These are phyloP conservation scores for Drosophila persimilis DNA, from an alignment of 1,140 invertebrate species.

Conservation along the genomic window DNA sequence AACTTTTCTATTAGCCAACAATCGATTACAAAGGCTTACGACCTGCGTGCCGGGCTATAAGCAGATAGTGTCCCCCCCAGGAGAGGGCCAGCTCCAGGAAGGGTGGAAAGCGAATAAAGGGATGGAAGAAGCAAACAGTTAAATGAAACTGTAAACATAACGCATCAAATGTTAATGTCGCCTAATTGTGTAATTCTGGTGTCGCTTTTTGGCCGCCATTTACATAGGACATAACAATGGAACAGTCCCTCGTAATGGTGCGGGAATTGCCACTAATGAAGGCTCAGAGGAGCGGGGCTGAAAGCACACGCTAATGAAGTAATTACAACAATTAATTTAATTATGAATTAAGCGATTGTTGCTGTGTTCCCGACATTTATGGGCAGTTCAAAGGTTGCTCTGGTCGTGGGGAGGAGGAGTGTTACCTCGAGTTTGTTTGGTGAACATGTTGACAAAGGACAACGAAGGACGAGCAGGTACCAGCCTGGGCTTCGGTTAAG, in stretches of 20 bases:
- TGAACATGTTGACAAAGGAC: slow-evolving; percentile 76
- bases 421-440: slow-evolving; percentile 43
- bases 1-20: slow-evolving; percentile 69
- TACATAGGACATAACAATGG: slow-evolving; percentile 60
- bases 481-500: neutral
- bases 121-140: slow-evolving; percentile 39
- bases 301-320: slow-evolving; percentile 67
- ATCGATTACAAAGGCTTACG: slow-evolving; percentile 72
- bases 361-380: slow-evolving; percentile 57
- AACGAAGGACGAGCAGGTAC: slow-evolving; percentile 36
- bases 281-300: slow-evolving; percentile 17
- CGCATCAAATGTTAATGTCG: slow-evolving; percentile 80
- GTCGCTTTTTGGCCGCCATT: slow-evolving; percentile 72
- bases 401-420: neutral
- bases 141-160: slow-evolving; percentile 76
- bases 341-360: slow-evolving; percentile 81
- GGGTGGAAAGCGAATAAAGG: neutral
- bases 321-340: slow-evolving; percentile 82
- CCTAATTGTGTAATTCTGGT: slow-evolving; percentile 80
- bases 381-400: slow-evolving; percentile 19
- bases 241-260: slow-evolving; percentile 19
- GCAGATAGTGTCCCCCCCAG: slow-evolving; percentile 15
- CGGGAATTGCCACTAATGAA: slow-evolving; percentile 60
- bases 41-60: slow-evolving; percentile 62
- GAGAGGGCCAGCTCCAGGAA: too few relatives aligned